phyloP scores from a whole-genome alignment of 2,797 vertebrate species.

The Macropodus opercularis region DNA sequence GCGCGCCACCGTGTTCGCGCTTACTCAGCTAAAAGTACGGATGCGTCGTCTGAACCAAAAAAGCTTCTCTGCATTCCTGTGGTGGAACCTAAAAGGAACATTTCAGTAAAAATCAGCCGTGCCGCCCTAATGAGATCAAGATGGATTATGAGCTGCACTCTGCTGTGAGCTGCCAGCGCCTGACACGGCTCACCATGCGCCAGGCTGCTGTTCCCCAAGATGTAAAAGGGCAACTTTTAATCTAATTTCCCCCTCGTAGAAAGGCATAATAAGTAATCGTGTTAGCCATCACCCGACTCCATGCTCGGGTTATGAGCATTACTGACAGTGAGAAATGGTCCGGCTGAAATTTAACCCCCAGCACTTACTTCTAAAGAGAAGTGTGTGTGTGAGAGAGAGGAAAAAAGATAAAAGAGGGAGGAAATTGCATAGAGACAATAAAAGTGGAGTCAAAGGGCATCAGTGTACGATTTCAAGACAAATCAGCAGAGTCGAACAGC shows the following conservation, averaged over 20 bases:
- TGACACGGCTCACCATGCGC: conserved; percentile 43
- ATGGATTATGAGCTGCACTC: conserved; percentile 72
- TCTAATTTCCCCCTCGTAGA: conserved; percentile 69
- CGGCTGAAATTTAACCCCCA: conserved; percentile 71
- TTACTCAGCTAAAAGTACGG: conserved; percentile 68
- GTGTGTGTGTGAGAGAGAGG: conserved; percentile 12
- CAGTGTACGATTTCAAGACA: conserved; percentile 47
- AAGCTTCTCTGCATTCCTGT: conserved; percentile 70
- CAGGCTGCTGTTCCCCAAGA: conserved; percentile 51
- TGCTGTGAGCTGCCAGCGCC: conserved; percentile 56
- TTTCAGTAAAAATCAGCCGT: conserved; percentile 65
- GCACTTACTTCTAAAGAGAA: conserved; percentile 61
- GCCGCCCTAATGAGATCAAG: conserved; percentile 75
- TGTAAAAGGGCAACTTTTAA: conserved; percentile 76
- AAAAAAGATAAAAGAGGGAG: conserved; percentile 17
- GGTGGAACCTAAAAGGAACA: conserved; percentile 73
- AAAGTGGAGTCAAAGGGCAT: conserved; percentile 45
- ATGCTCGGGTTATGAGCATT: conserved; percentile 62
- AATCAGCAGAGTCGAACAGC: conserved; percentile 27
- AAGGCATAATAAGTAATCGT: conserved; percentile 71
- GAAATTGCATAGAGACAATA: conserved; percentile 26
- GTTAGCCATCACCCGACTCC: conserved; percentile 68
- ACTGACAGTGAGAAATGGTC: conserved; percentile 74
- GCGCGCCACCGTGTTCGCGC: conserved; percentile 38
- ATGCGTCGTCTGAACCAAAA: conserved; percentile 63